Evolutionary conservation across 2,888 invertebrate genomes (phyloP).

Genomic region (Chirona hameri): DNA sequence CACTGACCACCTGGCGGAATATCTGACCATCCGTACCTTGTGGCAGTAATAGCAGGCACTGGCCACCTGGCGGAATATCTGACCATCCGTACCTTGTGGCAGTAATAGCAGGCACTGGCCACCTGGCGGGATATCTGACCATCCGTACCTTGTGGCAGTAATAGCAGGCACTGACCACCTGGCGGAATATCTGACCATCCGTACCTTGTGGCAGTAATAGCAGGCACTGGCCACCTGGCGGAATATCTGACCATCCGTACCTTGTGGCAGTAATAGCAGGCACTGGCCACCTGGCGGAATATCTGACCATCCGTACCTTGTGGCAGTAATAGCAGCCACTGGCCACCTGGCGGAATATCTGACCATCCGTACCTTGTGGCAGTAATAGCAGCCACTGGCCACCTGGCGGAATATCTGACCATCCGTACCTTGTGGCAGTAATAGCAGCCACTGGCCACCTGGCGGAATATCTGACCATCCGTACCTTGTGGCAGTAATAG

Average conservation of each 20-base stretch:
- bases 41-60: conserved; percentile 97
- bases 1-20: conserved; percentile 94
- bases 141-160: conserved; percentile 81
- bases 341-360: conserved; percentile 94
- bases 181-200: conserved; percentile 92
- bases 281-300: conserved; percentile 94
- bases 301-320: conserved; percentile 77
- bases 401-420: conserved; percentile 97
- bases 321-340: conserved; percentile 97
- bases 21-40: conserved; percentile 77
- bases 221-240: conserved; percentile 94
- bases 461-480: conserved; percentile 74
- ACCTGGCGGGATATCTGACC: conserved; percentile 90
- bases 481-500: conserved; percentile 90
- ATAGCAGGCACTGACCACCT: conserved; percentile 93
- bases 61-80: conserved; percentile 94
- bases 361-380: conserved; percentile 68
- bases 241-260: conserved; percentile 78
- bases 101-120: conserved; percentile 93
- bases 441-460: conserved; percentile 93
- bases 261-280: conserved; percentile 96
- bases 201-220: conserved; percentile 90
- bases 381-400: conserved; percentile 93
- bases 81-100: conserved; percentile 82
- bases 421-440: conserved; percentile 89